Conservation (phyloP, 2,888 invertebrate species). For the Epinotia ramella region DNA sequence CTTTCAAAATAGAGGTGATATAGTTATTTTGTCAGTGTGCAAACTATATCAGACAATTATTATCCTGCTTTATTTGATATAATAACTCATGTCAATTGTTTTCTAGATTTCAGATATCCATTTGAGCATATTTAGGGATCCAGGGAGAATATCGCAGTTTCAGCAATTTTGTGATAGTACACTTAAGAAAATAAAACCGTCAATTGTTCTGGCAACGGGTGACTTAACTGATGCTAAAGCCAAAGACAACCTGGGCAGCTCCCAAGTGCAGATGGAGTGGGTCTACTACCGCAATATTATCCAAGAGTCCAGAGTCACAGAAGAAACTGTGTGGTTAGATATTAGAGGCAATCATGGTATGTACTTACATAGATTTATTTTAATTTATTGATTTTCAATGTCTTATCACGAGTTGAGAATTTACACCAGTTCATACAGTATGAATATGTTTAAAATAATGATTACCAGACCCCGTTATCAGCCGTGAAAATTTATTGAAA, state of each 20-base stretch:
- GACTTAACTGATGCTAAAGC: constrained; percentile 96
- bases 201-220: constrained; percentile 92
- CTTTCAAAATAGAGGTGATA: too few relatives aligned
- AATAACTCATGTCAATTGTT: constrained; percentile 13
- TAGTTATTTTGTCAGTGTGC: too few relatives aligned
- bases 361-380: constrained; percentile 33
- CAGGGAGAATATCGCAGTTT: constrained; percentile 90
- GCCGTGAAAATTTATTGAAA: too few relatives aligned
- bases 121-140: constrained; percentile 93
- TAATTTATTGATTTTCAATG: too few relatives aligned
- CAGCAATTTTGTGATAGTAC: constrained; percentile 92
- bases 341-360: constrained; percentile 96
- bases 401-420: neutral
- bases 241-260: constrained; percentile 91
- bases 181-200: constrained; percentile 89
- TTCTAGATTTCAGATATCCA: constrained; percentile 95
- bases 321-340: constrained; percentile 93
- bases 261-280: constrained; percentile 94
- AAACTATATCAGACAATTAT: too few relatives aligned
- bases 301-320: constrained; percentile 86
- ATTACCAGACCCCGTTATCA: too few relatives aligned
- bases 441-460: neutral
- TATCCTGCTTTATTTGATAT: too few relatives aligned
- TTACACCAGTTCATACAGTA: neutral
- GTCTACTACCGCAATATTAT: constrained; percentile 89